Conservation (phyloP, 2,888 invertebrate species). For the Bombylius discolor region DNA sequence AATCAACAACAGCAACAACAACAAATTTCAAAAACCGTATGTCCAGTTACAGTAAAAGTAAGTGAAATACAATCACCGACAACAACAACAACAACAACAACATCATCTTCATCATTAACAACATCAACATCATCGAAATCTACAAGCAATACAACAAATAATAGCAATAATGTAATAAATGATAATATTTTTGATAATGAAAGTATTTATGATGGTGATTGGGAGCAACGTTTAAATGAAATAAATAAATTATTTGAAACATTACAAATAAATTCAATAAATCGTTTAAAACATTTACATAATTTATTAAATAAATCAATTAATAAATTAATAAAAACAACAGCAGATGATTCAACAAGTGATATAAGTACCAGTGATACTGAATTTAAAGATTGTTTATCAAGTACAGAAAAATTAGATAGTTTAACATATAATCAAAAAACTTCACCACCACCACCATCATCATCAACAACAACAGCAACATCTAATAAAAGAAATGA, state of each 20-base stretch:
- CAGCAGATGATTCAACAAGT: slow-evolving; percentile 17
- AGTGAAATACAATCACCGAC: neutral
- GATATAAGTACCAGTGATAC: slow-evolving; percentile 25
- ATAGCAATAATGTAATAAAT: slow-evolving; percentile 12
- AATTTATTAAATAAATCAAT: slow-evolving; percentile 24
- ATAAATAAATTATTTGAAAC: slow-evolving; percentile 37
- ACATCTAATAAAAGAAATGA: neutral
- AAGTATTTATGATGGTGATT: slow-evolving; percentile 37
- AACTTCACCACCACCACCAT: no score
- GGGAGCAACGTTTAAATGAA: slow-evolving; percentile 26
- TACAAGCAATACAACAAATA: neutral
- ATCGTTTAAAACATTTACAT: slow-evolving; percentile 37
- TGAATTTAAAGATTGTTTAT: slow-evolving; percentile 22
- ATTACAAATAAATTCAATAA: slow-evolving; percentile 37
- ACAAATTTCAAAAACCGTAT: slow-evolving; percentile 1
- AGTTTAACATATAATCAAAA: neutral
- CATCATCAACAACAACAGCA: slow-evolving; percentile 13
- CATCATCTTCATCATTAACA: neutral
- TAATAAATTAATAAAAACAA: neutral
- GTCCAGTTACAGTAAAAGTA: slow-evolving; percentile 23
- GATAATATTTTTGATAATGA: slow-evolving; percentile 30
- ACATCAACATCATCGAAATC: neutral
- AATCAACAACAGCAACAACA: slow-evolving; percentile 7
- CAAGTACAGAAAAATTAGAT: slow-evolving; percentile 23
- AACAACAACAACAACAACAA: neutral